Conservation (phyloP, 2,888 invertebrate species). For the Campoplex capitator region DNA sequence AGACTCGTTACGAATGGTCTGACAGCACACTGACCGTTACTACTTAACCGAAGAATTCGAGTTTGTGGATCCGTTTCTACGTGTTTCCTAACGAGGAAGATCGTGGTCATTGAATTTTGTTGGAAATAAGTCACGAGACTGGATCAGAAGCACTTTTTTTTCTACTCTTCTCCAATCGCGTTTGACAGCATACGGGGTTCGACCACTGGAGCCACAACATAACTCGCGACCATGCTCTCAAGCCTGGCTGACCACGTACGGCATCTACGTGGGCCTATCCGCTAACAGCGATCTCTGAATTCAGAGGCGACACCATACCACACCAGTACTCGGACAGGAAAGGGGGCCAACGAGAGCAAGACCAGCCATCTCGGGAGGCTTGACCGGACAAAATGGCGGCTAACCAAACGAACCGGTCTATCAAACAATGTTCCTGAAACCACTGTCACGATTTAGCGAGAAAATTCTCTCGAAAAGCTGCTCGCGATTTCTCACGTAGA, state of each 20-base stretch:
- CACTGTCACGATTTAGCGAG: background rate
- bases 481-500: background rate
- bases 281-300: slow-evolving; percentile 12
- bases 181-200: slow-evolving; percentile 60
- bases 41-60: background rate
- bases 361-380: slow-evolving; percentile 57
- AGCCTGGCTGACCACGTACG: slow-evolving; percentile 62
- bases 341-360: slow-evolving; percentile 28
- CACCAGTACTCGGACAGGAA: background rate
- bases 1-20: background rate
- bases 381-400: slow-evolving; percentile 52
- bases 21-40: background rate
- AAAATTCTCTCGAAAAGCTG: background rate
- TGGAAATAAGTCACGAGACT: background rate
- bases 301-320: background rate
- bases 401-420: slow-evolving; percentile 51
- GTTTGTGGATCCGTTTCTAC: background rate
- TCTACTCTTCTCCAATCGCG: slow-evolving; percentile 19
- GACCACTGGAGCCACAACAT: slow-evolving; percentile 57
- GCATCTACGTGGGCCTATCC: slow-evolving; percentile 49
- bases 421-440: slow-evolving; percentile 2
- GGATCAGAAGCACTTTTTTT: background rate
- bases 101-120: background rate
- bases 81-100: background rate
- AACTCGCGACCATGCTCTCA: slow-evolving; percentile 8